Evolutionary conservation across 2,888 invertebrate species (phyloP), one percentile per base, ranked within the genome.

Genomic region (Drosophila subsilvestris): DNA sequence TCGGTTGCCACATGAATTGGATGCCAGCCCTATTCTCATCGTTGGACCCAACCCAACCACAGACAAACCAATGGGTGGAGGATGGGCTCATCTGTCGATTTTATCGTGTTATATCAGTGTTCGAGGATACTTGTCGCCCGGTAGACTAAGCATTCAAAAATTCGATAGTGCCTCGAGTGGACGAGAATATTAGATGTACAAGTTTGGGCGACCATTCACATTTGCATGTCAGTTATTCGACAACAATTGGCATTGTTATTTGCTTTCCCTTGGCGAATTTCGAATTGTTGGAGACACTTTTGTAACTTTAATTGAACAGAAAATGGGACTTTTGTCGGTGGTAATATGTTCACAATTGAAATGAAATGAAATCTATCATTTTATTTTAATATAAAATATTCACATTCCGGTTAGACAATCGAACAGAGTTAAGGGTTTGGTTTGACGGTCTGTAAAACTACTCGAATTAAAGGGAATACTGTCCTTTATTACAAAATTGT

Each of bases 131-230:
- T 86, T 70, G 67, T 48, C 74, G 61, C 67, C 54, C 70, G 55
- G 61, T 65, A 43, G 65, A 79, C 51, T 67, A 43, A 66, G 66
- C 86, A 75, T 80, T 78, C 72, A 78, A 80, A 76, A 70, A 79
- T 76, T 75, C 74, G 82, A 85, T 79, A 86, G 85, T 86, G 74
- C 76, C 62, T 70, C 65, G 76, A 81, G 81, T 72, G 69, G 72
- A 68, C 56, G 51, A 69, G 80, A 72, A 70, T 75, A 83, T 83
- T 77, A 78, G 72, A 79, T 82, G 80, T 37, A 3, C 14, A 14
- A 12, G 32, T 56, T 67, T 65, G 51, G 61, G 37, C 62, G 20
- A 20, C 47, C 67, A 71, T 47, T 57, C 65, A 63, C 63, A 29
- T 80, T 76, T 69, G 79, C 71, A 65, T 80, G 68, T 83, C 67